Evolutionary conservation across 2,797 vertebrate genomes (phyloP).

Genomic region (Uromys caudimaculatus): DNA sequence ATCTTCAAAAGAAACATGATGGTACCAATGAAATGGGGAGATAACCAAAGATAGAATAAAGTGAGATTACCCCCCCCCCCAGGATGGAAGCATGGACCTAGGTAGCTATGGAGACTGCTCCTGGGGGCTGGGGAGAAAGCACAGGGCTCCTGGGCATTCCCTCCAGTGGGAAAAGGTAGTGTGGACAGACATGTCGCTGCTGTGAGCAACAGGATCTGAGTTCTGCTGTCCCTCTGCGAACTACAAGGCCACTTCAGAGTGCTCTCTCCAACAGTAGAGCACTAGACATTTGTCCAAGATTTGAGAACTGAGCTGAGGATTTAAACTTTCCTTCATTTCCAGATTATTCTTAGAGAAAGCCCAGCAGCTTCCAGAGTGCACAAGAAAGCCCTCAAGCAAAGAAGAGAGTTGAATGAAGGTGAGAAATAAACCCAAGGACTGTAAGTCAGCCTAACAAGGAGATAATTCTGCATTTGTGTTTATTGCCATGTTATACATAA

Average conservation of each 20-base stretch:
- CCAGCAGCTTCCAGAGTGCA: neutral
- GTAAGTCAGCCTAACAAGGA: neutral
- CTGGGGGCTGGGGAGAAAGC: neutral
- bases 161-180: neutral
- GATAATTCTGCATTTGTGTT: neutral
- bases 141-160: neutral
- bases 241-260: neutral
- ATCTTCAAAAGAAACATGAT: neutral
- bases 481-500: neutral
- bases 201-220: neutral
- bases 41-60: neutral
- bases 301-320: neutral
- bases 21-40: neutral
- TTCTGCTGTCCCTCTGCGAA: neutral
- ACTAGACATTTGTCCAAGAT: neutral
- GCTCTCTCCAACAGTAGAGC: too few species aligned
- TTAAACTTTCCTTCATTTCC: neutral
- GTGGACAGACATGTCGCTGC: neutral
- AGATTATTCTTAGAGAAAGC: neutral
- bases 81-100: neutral
- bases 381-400: neutral
- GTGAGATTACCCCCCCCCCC: neutral
- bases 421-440: neutral
- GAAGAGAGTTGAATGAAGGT: neutral
- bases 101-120: neutral